phyloP scores from a whole-genome alignment of 2,888 invertebrate genomes.

The Agonopterix subpropinquella region DNA sequence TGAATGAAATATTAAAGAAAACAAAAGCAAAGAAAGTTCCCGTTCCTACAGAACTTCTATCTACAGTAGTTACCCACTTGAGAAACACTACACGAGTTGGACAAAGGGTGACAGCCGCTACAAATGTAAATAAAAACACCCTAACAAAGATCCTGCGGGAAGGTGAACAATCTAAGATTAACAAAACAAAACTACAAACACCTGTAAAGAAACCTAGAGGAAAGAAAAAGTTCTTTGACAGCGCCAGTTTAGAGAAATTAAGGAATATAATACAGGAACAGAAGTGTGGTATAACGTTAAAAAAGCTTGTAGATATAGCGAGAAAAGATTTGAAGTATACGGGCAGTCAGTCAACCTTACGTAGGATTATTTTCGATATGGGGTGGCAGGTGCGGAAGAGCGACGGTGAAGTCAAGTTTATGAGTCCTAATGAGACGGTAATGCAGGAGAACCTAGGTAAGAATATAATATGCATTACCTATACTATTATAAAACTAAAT shows the following conservation, averaged over 20 bases:
- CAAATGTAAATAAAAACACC: neutral
- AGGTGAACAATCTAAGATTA: neutral
- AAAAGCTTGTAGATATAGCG: neutral
- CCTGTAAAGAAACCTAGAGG: slow-evolving; percentile 1
- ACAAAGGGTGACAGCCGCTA: neutral
- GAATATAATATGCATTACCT: neutral
- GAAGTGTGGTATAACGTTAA: neutral
- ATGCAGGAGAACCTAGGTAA: neutral
- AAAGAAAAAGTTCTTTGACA: neutral
- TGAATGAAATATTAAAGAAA: neutral
- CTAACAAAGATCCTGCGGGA: neutral
- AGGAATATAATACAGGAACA: neutral
- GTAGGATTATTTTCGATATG: neutral
- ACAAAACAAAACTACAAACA: neutral
- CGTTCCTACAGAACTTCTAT: neutral
- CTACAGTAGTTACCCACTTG: neutral
- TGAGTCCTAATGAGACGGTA: neutral
- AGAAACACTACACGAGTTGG: neutral
- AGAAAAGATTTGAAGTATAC: neutral
- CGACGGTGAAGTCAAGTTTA: neutral
- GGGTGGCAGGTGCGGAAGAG: neutral
- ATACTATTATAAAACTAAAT: too few relatives aligned
- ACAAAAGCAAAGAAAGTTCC: neutral
- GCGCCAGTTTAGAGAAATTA: neutral
- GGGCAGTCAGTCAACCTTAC: neutral